Evolutionary conservation across 1,140 invertebrate genomes (phyloP).

Genomic region (Parasteatoda tepidariorum): DNA sequence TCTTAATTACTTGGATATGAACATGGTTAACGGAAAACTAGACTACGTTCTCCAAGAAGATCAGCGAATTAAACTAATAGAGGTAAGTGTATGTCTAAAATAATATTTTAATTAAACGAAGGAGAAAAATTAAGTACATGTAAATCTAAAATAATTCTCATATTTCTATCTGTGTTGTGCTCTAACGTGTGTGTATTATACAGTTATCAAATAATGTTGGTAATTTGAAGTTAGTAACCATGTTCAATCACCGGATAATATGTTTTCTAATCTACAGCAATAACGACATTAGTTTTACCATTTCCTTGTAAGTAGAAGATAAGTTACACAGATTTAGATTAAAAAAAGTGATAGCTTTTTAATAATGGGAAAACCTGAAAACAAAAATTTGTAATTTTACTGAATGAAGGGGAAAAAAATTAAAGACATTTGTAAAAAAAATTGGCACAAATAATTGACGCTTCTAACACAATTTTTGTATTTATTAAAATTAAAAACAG

Average conservation of each 20-base stretch:
- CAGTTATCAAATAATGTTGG: not conserved
- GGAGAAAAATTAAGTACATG: not conserved
- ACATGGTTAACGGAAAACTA: not conserved
- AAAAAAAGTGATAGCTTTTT: too few species aligned
- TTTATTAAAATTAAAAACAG: too few species aligned
- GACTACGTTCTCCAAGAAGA: not conserved
- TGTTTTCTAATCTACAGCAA: too few species aligned
- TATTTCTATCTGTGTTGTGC: not conserved
- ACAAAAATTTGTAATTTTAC: too few species aligned
- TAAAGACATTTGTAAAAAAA: too few species aligned
- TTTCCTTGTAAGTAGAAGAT: too few species aligned
- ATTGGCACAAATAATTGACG: too few species aligned
- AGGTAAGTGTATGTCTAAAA: not conserved
- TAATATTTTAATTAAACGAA: not conserved
- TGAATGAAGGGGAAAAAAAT: too few species aligned
- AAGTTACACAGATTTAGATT: too few species aligned
- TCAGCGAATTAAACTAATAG: constrained; percentile 2
- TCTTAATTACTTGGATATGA: not conserved
- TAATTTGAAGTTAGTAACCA: not conserved
- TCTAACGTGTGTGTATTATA: not conserved
- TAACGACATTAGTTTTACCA: too few species aligned
- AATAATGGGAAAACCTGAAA: too few species aligned
- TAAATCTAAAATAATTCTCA: not conserved
- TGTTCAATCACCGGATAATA: not conserved
- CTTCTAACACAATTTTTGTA: too few species aligned